A percentile compares a stretch with the other conserved stretches of the same genome.
Evolutionary conservation across 2,113 vertebrate genomes (phyloP).

Genomic region (Daphoenositta chrysoptera): DNA sequence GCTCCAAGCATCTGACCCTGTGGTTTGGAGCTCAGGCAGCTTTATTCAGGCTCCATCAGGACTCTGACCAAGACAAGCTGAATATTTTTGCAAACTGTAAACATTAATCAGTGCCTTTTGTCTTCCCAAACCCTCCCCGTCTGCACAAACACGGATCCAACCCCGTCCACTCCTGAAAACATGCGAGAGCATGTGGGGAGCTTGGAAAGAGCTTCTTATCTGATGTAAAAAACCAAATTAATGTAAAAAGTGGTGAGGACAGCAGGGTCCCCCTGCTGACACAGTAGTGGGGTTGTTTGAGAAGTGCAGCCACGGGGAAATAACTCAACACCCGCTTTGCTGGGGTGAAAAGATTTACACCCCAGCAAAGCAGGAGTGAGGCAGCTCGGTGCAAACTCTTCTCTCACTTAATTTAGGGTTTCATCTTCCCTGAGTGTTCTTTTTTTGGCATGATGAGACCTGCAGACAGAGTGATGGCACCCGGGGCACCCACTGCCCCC

Average conservation of each 20-base stretch:
- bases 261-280: not conserved
- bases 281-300: not conserved
- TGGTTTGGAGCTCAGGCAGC: not conserved
- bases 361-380: fast-evolving
- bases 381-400: not conserved
- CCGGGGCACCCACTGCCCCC: not conserved
- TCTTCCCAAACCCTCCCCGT: not conserved
- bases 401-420: not conserved
- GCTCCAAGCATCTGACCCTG: not conserved
- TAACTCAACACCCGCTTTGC: fast-evolving
- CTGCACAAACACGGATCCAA: not conserved
- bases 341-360: not conserved
- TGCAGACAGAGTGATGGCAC: not conserved
- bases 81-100: not conserved
- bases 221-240: not conserved
- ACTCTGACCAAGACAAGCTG: not conserved
- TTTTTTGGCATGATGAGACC: not conserved
- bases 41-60: not conserved
- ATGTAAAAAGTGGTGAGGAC: not conserved
- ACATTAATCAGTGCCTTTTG: not conserved
- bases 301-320: not conserved
- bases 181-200: not conserved
- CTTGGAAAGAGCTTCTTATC: not conserved
- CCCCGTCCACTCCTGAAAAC: not conserved
- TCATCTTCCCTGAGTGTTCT: not conserved